Evolutionary conservation across 1,140 invertebrate species (phyloP), one percentile per base, ranked within the genome.

Genomic region (Panagrolaimus sp.): DNA sequence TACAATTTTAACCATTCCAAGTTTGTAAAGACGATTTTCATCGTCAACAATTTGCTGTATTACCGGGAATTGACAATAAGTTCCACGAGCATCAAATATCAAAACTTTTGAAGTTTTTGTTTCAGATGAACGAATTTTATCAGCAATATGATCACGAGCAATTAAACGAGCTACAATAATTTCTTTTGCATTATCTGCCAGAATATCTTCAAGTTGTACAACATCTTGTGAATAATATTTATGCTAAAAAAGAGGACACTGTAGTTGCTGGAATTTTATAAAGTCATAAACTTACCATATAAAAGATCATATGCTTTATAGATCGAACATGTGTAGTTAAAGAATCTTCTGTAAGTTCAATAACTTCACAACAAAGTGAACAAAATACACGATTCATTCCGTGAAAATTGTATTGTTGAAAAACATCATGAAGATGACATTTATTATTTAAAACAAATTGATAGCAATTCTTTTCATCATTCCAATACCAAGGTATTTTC

Each of bases 171-270:
- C 51, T 5, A 27, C 20, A 11, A 27, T 27, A 5, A 57, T 57
- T 57, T 57, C 51, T 9, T 27, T 57, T 11, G 51, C 51, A 16
- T 57, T 57, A 25, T 57, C 51, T 2, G 51, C 27, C 3, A 57
- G 4, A 27, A 57, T 57, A 20, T 20, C 8, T 57, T 57, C 51
- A 27, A 57, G 20, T 13, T 57, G 20, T 20, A 11, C 51, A 27
- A 57, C 51, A 11, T 57, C 51, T 57, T 57, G 20, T 14, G 51
- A 57, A 27, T 25, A 57, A 20, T 57, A 57, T 57, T 57, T 57
- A 16, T 57, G 51, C 51, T 57, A 27, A 57, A 57, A 57, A 25
- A 11, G n/a, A n/a, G n/a, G n/a, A 57, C 8, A 11, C 16, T 25
- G 9, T 57, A 25, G n/a, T n/a, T n/a, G n/a, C 5, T 8, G 25